These are phyloP conservation scores for Hypanus sabinus DNA, from an alignment of 2,113 vertebrate genomes.

Conservation along the genomic window DNA sequence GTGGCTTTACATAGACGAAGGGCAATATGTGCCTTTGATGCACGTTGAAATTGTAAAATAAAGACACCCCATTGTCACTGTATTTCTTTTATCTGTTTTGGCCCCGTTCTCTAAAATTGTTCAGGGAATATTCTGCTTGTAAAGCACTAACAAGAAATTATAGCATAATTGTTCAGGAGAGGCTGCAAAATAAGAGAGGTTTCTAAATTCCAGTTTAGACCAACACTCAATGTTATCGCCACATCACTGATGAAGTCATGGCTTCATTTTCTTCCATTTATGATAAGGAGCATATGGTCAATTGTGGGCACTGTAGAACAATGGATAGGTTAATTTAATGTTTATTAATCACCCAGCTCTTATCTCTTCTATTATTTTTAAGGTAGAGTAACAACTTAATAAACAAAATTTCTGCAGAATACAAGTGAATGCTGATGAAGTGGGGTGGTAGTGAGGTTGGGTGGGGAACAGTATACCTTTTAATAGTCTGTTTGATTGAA, in stretches of 20 bases:
- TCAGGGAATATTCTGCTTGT: background rate
- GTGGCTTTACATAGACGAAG: background rate
- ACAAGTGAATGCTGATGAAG: background rate
- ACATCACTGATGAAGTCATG: background rate
- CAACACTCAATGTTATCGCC: background rate
- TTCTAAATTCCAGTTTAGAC: background rate
- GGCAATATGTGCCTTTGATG: too few species aligned
- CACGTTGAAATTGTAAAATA: background rate
- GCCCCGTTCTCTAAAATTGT: background rate
- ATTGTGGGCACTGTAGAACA: background rate
- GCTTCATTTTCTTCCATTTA: background rate
- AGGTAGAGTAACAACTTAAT: background rate
- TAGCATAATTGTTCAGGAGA: background rate
- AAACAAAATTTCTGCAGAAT: background rate
- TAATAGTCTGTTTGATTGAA: constrained; percentile 35
- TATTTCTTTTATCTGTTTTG: background rate
- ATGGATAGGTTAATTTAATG: background rate
- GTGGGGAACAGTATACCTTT: background rate
- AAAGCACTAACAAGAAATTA: background rate
- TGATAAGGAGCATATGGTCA: background rate
- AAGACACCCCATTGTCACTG: background rate
- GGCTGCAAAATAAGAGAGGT: background rate
- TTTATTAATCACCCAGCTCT: background rate
- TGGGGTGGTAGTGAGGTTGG: background rate
- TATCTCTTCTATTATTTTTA: background rate